Evolutionary conservation across 2,113 vertebrate species (phyloP).

Genomic region (Hyla sarda): DNA sequence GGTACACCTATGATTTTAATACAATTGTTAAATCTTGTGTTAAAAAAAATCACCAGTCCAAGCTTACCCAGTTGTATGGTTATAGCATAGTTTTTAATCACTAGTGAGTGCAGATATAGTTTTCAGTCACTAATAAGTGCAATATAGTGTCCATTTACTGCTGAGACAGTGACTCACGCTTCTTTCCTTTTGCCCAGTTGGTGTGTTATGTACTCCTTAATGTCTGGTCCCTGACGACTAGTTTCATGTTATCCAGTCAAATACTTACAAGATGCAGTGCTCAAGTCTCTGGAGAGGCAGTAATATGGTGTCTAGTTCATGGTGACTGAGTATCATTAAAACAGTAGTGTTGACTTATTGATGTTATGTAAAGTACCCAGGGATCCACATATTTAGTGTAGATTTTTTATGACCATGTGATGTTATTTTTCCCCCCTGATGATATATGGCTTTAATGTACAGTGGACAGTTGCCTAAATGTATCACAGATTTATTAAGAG

Average conservation of each 20-base stretch:
- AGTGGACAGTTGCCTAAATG: background rate
- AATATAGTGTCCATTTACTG: background rate
- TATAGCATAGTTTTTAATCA: too few relatives aligned
- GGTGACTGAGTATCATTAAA: background rate
- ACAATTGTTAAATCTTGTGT: too few relatives aligned
- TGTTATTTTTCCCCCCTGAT: background rate
- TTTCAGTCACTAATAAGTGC: too few relatives aligned
- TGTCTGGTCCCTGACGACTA: background rate
- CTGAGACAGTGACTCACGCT: background rate
- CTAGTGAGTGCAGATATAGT: too few relatives aligned
- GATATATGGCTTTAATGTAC: background rate
- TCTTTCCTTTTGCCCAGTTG: background rate
- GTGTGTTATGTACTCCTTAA: background rate
- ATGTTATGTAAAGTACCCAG: background rate
- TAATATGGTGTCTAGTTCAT: background rate
- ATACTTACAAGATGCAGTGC: background rate
- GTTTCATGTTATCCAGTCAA: background rate
- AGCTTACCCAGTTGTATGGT: too few relatives aligned
- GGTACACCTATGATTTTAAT: too few relatives aligned
- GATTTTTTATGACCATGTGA: background rate
- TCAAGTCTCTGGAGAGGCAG: background rate
- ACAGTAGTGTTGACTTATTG: background rate
- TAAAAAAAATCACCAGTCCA: too few relatives aligned
- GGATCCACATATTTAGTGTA: background rate
- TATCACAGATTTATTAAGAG: background rate